These are phyloP conservation scores for Campoletis sonorensis DNA, from an alignment of 1,140 invertebrate species.

Conservation along the genomic window DNA sequence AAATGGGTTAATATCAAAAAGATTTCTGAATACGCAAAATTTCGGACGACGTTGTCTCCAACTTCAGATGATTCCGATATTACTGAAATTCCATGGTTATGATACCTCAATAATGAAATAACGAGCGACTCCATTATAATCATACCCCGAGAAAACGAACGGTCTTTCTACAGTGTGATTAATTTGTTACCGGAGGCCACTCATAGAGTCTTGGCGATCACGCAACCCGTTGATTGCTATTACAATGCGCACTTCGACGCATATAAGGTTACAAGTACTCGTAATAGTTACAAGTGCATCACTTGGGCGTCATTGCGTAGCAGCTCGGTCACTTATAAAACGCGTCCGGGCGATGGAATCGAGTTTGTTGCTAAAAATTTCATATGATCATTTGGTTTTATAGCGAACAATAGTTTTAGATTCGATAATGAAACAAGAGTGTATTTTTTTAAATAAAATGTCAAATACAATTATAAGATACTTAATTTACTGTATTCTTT, in stretches of 20 bases:
- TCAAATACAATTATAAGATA: neutral
- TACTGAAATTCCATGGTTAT: constrained; percentile 1
- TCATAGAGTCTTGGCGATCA: neutral
- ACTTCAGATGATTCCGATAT: neutral
- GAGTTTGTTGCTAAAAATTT: constrained; percentile 1
- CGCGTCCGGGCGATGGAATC: neutral
- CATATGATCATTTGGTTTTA: neutral
- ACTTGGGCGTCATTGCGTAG: neutral
- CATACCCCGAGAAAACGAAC: constrained; percentile 17
- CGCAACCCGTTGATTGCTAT: neutral
- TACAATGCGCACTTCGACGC: constrained; percentile 18
- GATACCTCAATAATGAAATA: constrained; percentile 5
- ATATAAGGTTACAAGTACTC: constrained; percentile 2
- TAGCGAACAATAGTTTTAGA: neutral
- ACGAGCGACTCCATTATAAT: constrained; percentile 5
- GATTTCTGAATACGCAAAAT: neutral
- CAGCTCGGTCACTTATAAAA: constrained; percentile 5
- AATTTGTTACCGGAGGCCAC: constrained; percentile 13
- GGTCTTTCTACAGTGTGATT: constrained; percentile 1
- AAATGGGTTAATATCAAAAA: neutral
- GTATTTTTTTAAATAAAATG: too few species aligned
- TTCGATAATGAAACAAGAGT: neutral
- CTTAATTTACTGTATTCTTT: neutral
- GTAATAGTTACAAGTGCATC: neutral
- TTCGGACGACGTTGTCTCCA: neutral